Evolutionary conservation across 2,113 vertebrate genomes (phyloP).

Genomic region (Pedionomus torquatus): DNA sequence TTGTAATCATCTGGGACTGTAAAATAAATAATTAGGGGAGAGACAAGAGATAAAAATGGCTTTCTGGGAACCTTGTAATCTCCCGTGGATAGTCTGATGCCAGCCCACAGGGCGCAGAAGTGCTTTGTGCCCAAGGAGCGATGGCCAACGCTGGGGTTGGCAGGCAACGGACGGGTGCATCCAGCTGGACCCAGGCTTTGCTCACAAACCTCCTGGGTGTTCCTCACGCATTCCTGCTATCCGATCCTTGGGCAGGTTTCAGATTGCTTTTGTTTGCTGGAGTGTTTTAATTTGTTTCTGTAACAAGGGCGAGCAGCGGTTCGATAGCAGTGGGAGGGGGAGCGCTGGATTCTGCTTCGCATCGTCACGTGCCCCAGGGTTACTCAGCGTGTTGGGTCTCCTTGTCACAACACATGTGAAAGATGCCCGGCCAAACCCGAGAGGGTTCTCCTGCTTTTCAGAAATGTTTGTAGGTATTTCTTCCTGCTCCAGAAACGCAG

Average conservation of each 20-base stretch:
- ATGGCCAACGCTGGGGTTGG: neutral
- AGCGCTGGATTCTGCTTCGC: neutral
- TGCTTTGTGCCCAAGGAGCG: fast-evolving
- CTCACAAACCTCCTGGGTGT: neutral
- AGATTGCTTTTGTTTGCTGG: neutral
- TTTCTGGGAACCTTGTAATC: neutral
- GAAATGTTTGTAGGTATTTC: neutral
- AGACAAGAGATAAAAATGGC: neutral
- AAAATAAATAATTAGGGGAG: neutral
- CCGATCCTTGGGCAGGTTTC: neutral
- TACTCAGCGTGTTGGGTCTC: fast-evolving
- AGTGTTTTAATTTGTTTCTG: neutral
- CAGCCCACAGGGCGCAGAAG: neutral
- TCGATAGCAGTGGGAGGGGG: fast-evolving
- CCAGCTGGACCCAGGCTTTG: neutral
- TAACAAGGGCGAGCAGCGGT: fast-evolving
- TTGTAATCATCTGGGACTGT: neutral
- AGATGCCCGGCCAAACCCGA: neutral
- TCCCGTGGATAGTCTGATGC: neutral
- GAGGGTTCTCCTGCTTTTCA: neutral
- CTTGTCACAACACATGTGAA: neutral
- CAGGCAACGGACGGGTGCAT: fast-evolving
- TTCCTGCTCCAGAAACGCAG: neutral
- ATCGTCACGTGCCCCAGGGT: fast-evolving
- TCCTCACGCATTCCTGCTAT: neutral